phyloP scores from a whole-genome alignment of 2,797 vertebrate genomes.

The Tenualosa ilisha region DNA sequence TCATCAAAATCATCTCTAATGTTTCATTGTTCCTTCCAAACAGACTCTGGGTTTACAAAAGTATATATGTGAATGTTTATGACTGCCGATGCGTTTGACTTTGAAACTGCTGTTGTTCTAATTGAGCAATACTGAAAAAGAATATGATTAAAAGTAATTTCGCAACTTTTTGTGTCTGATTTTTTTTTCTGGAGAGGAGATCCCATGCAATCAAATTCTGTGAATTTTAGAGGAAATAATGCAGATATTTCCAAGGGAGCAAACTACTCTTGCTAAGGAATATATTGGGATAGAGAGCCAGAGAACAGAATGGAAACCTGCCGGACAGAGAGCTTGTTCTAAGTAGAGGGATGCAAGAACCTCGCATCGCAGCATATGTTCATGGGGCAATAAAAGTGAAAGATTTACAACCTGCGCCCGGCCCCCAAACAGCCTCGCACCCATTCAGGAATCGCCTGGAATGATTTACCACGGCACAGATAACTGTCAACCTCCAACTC shows the following conservation, averaged over 20 bases:
- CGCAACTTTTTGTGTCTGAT: not conserved
- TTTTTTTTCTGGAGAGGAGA: not conserved
- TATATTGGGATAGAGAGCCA: slow-evolving; percentile 50
- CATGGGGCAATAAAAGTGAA: slow-evolving; percentile 99
- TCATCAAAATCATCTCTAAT: slow-evolving; percentile 57
- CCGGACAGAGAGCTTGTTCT: slow-evolving; percentile 80
- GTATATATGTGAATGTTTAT: slow-evolving; percentile 27
- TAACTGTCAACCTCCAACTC: slow-evolving; percentile 67
- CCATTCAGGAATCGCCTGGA: slow-evolving; percentile 98
- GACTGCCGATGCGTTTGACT: not conserved
- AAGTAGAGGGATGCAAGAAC: slow-evolving; percentile 84
- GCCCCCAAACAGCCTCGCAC: slow-evolving; percentile 92
- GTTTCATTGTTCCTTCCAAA: slow-evolving; percentile 37
- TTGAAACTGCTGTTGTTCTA: not conserved
- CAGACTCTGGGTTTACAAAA: slow-evolving; percentile 4
- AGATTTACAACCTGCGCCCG: slow-evolving; percentile 98
- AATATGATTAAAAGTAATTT: slow-evolving; percentile 22
- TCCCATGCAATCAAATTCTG: not conserved
- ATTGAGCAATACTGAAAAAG: not conserved
- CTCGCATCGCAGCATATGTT: slow-evolving; percentile 96
- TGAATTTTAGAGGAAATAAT: not conserved
- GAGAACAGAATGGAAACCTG: slow-evolving; percentile 71
- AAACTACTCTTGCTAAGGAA: not conserved
- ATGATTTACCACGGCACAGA: slow-evolving; percentile 94
- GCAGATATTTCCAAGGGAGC: not conserved